Base-by-base conservation (phyloP, 2,113 vertebrate genomes). In the Glaucomys volans region DNA sequence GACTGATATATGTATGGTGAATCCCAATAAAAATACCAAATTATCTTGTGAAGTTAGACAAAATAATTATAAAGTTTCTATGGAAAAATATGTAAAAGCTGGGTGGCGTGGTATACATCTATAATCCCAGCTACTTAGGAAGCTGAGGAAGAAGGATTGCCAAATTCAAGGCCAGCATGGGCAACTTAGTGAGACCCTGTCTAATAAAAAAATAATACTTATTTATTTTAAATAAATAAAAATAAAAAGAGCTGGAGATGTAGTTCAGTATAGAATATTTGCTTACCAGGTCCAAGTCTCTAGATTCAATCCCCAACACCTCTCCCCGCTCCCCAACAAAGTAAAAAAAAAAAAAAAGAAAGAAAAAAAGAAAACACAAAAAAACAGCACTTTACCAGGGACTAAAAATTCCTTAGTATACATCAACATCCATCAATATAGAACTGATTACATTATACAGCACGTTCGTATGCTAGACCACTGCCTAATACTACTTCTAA, bases 61-160 rank as follows among this genome's bases (percentile, higher is more conserved):
- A 96, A 94, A 87, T 90, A 87, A 88, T 77, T 67, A 74, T 66
- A 77, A 91, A 89, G n/a, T 81, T 76, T 37, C 71, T 84, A 82
- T 35, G n/a, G 26, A 88, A 94, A 96, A 91, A 79, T 52, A 87
- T 37, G 28, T 18, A 81, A 80, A 7, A 62, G 57, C 57, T 59
- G 57, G 57, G 57, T 24, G 8, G 22, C 24, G 57, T 67, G 32
- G 16, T 35, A 16, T 30, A 32, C 32, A 67, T 14, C 32, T 67
- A 16, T 35, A 67, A 35, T 17, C 32, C 66, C 66, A 67, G 66
- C 66, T 35, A 67, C 66, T 67, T 35, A 35, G 14, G 32, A 67
- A 22, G 32, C 30, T 67, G 32, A 67, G 32, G 32, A 14, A 67
- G 66, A 13, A 67, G 16, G 32, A 35, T 35, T 12, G 10, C 32